Base-by-base conservation (phyloP, 1,140 invertebrate genomes). In the Macrocentrus cingulum region DNA sequence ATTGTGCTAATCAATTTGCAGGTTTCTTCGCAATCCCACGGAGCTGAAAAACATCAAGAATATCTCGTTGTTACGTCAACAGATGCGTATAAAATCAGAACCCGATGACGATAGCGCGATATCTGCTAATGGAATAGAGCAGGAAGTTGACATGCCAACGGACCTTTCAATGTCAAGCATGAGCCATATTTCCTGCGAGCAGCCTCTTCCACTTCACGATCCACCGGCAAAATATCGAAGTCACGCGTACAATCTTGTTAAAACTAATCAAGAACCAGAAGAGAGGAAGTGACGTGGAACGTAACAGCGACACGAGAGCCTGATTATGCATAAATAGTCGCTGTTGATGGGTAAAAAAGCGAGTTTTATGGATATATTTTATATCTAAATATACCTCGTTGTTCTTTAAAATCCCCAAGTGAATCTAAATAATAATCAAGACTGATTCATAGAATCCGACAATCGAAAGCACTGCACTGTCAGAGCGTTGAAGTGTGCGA, bases 41-140 rank as follows among this genome's bases (percentile, higher is more conserved):
- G 92, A 95, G 79, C 75, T 95, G 60, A 94, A 94, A 69, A 94
- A 91, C 71, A 94, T 95, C 44, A 95, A 95, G 75, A 94, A 94
- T 72, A 95, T 95, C 63, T 94, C 91, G 2, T 76, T 94, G 54
- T 75, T 95, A 56, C 83, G 92, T n/a, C 91, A 94, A 75, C 89
- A 92, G 72, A 89, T 90, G 86, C 85, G 85, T 57, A 87, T 87
- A 56, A 88, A 86, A 66, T 82, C 83, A 55, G 84, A 85, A 62
- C 80, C 80, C 18, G 83, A 84, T 61, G 83, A 84, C 46, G 83
- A 81, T 53, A 71, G 61, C 15, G 46, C 56, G 7, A 46, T 65
- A 9, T 60, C 57, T 7, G 64, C 67, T 69, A 80, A 52, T 73
- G 80, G 60, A 63, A 75, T 68, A 61, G 76, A 81, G 29, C 72